These are phyloP conservation scores for Sesia apiformis DNA, from an alignment of 2,888 invertebrate genomes.

Conservation along the genomic window DNA sequence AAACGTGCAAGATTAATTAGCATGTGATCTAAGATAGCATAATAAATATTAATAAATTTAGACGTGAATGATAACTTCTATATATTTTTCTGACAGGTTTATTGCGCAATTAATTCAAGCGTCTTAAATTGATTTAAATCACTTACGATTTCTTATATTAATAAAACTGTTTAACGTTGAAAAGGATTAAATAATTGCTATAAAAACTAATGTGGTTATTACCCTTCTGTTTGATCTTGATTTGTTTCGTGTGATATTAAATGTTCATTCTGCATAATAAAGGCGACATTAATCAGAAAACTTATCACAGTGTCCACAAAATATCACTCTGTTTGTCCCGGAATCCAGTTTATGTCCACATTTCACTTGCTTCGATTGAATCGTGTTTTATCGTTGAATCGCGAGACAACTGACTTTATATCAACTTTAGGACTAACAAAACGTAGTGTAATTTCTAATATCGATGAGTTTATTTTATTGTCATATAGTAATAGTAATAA, in stretches of 20 bases:
- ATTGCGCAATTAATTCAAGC: constrained; percentile 1
- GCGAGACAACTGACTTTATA: constrained; percentile 56
- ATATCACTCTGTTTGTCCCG: constrained; percentile 23
- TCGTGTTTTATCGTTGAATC: constrained; percentile 52
- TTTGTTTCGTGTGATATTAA: not conserved
- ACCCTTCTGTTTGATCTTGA: not conserved
- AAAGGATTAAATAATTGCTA: not conserved
- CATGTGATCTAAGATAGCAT: constrained; percentile 4
- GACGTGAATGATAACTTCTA: constrained; percentile 2
- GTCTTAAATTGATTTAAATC: not conserved
- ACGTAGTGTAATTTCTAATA: constrained; percentile 66
- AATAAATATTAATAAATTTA: constrained; percentile 16
- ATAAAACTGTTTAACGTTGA: not conserved
- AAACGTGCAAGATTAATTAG: not conserved
- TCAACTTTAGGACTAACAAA: constrained; percentile 53
- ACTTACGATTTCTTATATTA: not conserved
- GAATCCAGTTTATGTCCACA: constrained; percentile 9
- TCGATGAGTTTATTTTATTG: constrained; percentile 65
- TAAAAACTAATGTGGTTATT: not conserved
- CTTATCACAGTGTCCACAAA: constrained; percentile 1
- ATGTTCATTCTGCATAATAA: not conserved
- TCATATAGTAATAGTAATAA: constrained; percentile 18
- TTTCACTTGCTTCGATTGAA: constrained; percentile 13
- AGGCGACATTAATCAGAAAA: not conserved
- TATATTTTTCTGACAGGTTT: not conserved